Percentiles rank a stretch among this genome's conserved stretches.
These are phyloP conservation scores for Erynnis tages DNA, from an alignment of 2,888 invertebrate species.

Conservation along the genomic window DNA sequence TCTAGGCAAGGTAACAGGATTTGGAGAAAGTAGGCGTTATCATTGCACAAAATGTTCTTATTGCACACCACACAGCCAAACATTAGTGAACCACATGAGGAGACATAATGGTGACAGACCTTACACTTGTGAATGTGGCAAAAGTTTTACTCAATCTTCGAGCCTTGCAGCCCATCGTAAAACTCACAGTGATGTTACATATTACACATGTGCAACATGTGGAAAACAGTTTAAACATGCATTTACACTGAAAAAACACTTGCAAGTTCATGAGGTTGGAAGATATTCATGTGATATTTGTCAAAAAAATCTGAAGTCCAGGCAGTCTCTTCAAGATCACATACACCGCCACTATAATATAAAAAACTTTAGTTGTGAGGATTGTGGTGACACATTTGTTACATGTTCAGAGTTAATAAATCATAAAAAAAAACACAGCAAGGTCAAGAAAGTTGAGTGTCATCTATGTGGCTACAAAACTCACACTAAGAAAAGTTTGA, in stretches of 20 bases:
- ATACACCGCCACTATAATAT: slow-evolving; percentile 71
- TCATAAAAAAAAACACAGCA: slow-evolving; percentile 63
- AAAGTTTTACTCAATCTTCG: slow-evolving; percentile 68
- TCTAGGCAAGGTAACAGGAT: slow-evolving; percentile 62
- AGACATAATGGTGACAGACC: slow-evolving; percentile 71
- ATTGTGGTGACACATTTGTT: slow-evolving; percentile 72
- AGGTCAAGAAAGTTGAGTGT: slow-evolving; percentile 58
- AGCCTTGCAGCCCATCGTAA: slow-evolving; percentile 68
- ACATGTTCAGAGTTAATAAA: slow-evolving; percentile 69
- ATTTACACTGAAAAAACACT: slow-evolving; percentile 65
- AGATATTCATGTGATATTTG: slow-evolving; percentile 62
- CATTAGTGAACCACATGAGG: slow-evolving; percentile 69
- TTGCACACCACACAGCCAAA: slow-evolving; percentile 70
- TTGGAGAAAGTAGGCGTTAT: slow-evolving; percentile 58
- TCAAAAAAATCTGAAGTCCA: slow-evolving; percentile 65
- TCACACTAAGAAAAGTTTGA: slow-evolving; percentile 62
- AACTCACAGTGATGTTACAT: slow-evolving; percentile 60
- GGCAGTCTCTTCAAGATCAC: slow-evolving; percentile 61
- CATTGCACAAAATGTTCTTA: slow-evolving; percentile 70
- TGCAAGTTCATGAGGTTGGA: slow-evolving; percentile 61
- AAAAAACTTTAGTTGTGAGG: slow-evolving; percentile 70
- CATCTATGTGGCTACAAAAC: slow-evolving; percentile 71
- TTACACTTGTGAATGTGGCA: slow-evolving; percentile 70
- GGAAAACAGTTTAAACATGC: slow-evolving; percentile 77
- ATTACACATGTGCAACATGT: slow-evolving; percentile 66